Conservation (phyloP, 1,140 invertebrate species). For the Cherax destructor region DNA sequence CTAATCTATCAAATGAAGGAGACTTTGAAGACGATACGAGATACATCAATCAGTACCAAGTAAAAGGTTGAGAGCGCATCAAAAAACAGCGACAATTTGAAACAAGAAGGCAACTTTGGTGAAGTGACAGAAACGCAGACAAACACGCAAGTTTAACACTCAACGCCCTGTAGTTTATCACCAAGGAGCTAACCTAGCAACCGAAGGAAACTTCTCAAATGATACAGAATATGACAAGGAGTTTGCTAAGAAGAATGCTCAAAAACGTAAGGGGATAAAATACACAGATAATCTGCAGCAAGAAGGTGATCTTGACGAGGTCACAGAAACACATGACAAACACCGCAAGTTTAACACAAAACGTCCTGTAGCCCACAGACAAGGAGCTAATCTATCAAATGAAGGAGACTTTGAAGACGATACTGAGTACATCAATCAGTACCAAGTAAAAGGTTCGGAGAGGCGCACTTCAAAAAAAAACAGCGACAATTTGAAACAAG, state of each 20-base stretch:
- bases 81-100: slow-evolving; percentile 5
- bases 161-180: slow-evolving; percentile 10
- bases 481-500: background rate
- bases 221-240: slow-evolving; percentile 44
- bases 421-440: slow-evolving; percentile 21
- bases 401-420: slow-evolving; percentile 1
- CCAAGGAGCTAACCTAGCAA: slow-evolving; percentile 34
- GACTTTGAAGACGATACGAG: slow-evolving; percentile 12
- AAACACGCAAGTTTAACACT: slow-evolving; percentile 1
- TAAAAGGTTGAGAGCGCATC: background rate
- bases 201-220: slow-evolving; percentile 27
- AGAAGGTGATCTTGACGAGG: slow-evolving; percentile 37
- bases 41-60: background rate
- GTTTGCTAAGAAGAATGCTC: background rate
- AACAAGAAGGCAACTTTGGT: background rate
- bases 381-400: slow-evolving; percentile 1
- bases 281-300: slow-evolving; percentile 12
- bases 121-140: background rate
- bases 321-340: slow-evolving; percentile 37
- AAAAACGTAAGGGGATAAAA: background rate
- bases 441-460: background rate
- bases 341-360: slow-evolving; percentile 22
- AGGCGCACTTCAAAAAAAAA: background rate
- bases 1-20: slow-evolving; percentile 34
- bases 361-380: background rate